Evolutionary conservation across 2,113 vertebrate genomes (phyloP), one percentile per base, ranked within the genome.

Genomic region (Artemisiospiza belli): DNA sequence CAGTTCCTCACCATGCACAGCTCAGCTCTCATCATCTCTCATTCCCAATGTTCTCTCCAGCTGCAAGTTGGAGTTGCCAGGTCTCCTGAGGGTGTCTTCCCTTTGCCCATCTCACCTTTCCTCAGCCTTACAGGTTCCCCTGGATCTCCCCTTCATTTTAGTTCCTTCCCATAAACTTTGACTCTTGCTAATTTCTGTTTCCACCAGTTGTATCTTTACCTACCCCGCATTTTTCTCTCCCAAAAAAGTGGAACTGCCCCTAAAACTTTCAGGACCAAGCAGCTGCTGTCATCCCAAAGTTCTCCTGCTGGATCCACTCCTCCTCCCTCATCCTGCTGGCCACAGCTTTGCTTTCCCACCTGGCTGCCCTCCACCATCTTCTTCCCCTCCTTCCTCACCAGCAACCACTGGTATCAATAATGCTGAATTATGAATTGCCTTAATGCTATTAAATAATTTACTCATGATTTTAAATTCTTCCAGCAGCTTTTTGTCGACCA

Each of bases 371-470:
- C n/a, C 6, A 28, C 30, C 64, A 82, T 39, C 44, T 15, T 66
- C 61, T 67, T 90, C 49, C 61, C 73, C 19, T 54, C 46, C 66
- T 66, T 92, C 85, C 79, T 83, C 59, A 25, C 28, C 63, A 93
- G 70, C 51, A 83, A 35, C 51, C 76, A 55, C 55, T 37, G 57
- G 10, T 64, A 75, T 89, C 83, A 72, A 61, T 87, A 87, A 79
- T n/a, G n/a, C 69, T 91, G 62, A 94, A 92, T 89, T 95, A 94
- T 79, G 37, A 72, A 94, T 84, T 84, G 35, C 11, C 8, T 79
- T 92, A 81, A 61, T 73, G 62, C 57, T 91, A 44, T 47, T 94
- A 55, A 94, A 94, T 93, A 89, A 90, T 94, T 92, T 72, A 91
- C 24, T 84, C n/a, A 11, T 54, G 54, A 55, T 25, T 87, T 69